Base-by-base conservation (phyloP, 2,888 invertebrate species). In the Euzetes globulus region DNA sequence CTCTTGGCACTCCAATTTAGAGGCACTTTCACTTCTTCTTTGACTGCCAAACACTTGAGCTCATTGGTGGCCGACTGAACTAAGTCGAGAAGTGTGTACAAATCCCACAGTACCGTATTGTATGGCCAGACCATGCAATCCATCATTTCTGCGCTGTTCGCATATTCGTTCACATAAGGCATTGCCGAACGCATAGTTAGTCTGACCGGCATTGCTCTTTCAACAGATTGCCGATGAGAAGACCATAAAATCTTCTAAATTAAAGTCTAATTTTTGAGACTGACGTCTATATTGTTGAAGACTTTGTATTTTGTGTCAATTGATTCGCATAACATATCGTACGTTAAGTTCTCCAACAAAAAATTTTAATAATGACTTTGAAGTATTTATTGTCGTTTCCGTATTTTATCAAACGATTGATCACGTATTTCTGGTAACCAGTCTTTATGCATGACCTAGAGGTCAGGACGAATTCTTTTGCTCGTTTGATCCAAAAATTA, bases 211-310 rank as follows among this genome's bases (percentile, higher is more conserved):
- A 84, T 97, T 97, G 76, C 97, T 98, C 79, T 96, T 88, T 15
- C 97, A 98, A 84, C 96, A 95, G 41, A 94, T 92, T 75, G 98
- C 91, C 65, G 94, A 95, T 45, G 97, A 98, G 86, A 97, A 98
- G 75, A 88, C 91, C 73, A 98, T 93, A 82, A 98, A 98, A 86
- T 94, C 91, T 81, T 95, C 94, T 78, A 84, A 83, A 78, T 89
- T 87, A 0, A 91, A 89, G 79, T 93, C 91, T 76, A 89, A 82
- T 78, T 86, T 85, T 75, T 96, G 88, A 0, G 92, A 90, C 15
- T 88, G 37, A 82, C 83, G 83, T 98, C 98, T 80, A 98, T 84
- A 80, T 89, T 87, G 79, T 88, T 88, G 0, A 94, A 94, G 25
- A 90, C 92, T 17, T 84, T 79, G 7, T 94, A 88, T 85, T 98